Base-by-base conservation (phyloP, 2,888 invertebrate species). In the Epinotia nisella region DNA sequence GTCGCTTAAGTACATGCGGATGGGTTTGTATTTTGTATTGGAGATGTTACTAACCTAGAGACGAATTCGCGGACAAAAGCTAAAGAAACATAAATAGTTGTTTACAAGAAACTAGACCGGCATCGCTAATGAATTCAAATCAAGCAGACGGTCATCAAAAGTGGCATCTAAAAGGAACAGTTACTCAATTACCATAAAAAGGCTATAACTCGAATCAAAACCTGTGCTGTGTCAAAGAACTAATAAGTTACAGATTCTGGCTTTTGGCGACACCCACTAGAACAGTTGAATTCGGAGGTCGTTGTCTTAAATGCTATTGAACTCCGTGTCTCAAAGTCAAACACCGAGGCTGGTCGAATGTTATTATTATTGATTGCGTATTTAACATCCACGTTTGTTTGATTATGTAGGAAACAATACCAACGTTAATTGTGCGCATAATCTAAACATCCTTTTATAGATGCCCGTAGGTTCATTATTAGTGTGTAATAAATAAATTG, bases 241-340 rank as follows among this genome's bases (percentile, higher is more conserved):
- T 73, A 69, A 68, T 73, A 73, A 73, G 62, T 62, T 68, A 61
- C 24, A 24, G 51, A 69, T 51, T 58, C 61, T 56, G 56, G 61
- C 49, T 64, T 72, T 73, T 64, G 73, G 73, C 58, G 68, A 64
- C 68, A 69, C 68, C 68, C 53, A 73, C 64, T 21, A 58, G 61
- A 64, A 69, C 58, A 59, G 68, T 68, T 68, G 69, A 69, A 72
- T 61, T 67, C 68, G 64, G 68, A 73, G 73, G 73, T 73, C 73
- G 64, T 53, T 69, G 73, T 73, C 73, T 58, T 69, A 69, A 69
- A 73, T 73, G 73, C 69, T 73, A 69, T 69, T 73, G 73, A 73
- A 73, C 73, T 73, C 72, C 41, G 29, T 24, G 55, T 61, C 62
- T 73, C 73, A 73, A 73, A 73, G 73, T 73, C 73, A 69, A 69